Evolutionary conservation across 30 jellyfish, hydroid and myxozoan species (phyloP).

Genomic region (Aurelia aurita complex sp. Pacific): DNA sequence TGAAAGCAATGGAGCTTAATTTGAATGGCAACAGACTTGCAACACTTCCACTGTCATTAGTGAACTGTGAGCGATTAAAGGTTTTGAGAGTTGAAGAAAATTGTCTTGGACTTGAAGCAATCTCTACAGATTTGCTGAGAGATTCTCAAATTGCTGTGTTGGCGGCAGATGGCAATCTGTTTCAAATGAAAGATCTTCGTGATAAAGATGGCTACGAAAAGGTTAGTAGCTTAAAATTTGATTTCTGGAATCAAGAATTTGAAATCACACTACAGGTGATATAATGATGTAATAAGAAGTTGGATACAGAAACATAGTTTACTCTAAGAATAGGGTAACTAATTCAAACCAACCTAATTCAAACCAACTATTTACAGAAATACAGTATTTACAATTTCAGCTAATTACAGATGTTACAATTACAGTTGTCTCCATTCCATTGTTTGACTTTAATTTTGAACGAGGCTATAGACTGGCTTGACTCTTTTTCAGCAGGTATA

Average conservation of each 20-base stretch:
- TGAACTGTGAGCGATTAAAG: constrained; percentile 81
- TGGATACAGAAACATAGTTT: neutral
- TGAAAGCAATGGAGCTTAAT: constrained; percentile 90
- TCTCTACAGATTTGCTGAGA: constrained; percentile 67
- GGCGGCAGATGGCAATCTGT: constrained; percentile 89
- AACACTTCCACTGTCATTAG: constrained; percentile 47
- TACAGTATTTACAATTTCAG: too few species aligned
- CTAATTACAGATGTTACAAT: too few species aligned
- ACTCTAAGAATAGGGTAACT: too few species aligned
- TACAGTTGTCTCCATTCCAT: too few species aligned
- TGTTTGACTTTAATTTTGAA: too few species aligned
- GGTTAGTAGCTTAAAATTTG: constrained; percentile 36
- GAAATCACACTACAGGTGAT: too few species aligned
- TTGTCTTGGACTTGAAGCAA: constrained; percentile 81
- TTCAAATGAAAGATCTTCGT: constrained; percentile 79
- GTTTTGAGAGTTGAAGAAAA: constrained; percentile 91
- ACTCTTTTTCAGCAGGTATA: too few species aligned
- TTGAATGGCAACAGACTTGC: constrained; percentile 76
- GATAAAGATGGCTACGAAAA: constrained; percentile 92
- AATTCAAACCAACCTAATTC: too few species aligned
- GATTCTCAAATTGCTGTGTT: constrained; percentile 76
- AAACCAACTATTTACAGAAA: too few species aligned
- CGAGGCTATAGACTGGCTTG: too few species aligned
- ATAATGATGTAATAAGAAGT: neutral
- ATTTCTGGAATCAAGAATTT: neutral